Evolutionary conservation across 37 sponge, comb jelly and placozoan genomes (phyloP).

Genomic region (Chondrosia reniformis): DNA sequence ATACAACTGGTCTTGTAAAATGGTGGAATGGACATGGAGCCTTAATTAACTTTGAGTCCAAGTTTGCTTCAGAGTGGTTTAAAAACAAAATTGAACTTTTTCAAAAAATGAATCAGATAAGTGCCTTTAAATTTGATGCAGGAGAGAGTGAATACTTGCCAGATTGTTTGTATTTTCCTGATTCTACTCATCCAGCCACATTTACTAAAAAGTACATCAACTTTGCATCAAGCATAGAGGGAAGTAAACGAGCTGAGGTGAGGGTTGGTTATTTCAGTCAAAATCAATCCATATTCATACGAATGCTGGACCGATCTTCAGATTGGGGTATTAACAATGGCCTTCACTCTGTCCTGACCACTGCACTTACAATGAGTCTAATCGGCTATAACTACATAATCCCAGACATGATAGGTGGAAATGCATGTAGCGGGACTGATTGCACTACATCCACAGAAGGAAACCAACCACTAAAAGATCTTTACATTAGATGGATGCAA

Average conservation of each 20-base stretch:
- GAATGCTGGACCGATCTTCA: constrained; percentile 45
- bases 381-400: constrained; percentile 78
- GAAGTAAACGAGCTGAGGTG: constrained; percentile 34
- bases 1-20: constrained; percentile 45
- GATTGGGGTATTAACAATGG: constrained; percentile 68
- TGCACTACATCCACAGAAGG: not conserved
- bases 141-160: constrained; percentile 79
- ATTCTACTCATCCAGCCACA: constrained; percentile 18
- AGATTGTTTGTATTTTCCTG: constrained; percentile 54
- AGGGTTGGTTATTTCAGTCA: constrained; percentile 78
- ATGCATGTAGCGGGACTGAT: not conserved
- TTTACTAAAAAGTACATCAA: constrained; percentile 45
- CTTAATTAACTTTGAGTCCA: constrained; percentile 53
- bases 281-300: constrained; percentile 43
- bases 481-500: constrained; percentile 83
- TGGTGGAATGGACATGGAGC: constrained; percentile 85
- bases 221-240: constrained; percentile 23
- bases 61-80: constrained; percentile 23
- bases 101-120: constrained; percentile 7
- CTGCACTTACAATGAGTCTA: constrained; percentile 68
- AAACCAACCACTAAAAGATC: constrained; percentile 9
- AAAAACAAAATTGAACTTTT: constrained; percentile 30
- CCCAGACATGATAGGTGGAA: constrained; percentile 78
- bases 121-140: constrained; percentile 69
- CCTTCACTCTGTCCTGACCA: constrained; percentile 65